Conservation (phyloP, 2,797 vertebrate genomes). For the Morus bassanus region DNA sequence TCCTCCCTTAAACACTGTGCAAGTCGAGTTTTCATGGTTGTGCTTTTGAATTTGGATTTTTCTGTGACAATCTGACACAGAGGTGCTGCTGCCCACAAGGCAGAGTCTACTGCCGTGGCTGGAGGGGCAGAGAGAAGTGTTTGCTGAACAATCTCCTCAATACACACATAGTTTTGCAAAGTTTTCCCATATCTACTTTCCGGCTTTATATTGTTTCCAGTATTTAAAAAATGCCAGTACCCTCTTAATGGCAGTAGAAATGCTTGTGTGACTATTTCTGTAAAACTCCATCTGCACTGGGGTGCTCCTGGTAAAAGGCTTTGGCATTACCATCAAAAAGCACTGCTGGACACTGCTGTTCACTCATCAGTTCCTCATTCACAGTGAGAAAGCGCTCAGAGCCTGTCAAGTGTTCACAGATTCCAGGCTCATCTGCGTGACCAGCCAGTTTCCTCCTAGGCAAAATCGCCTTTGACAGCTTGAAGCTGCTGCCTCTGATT, state of each 20-base stretch:
- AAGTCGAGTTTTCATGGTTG: background rate
- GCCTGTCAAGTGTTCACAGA: slow-evolving; percentile 17
- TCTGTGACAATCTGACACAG: background rate
- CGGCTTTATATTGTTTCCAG: background rate
- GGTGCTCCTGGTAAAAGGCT: slow-evolving; percentile 6
- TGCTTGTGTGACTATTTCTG: background rate
- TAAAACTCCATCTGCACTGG: background rate
- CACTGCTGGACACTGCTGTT: slow-evolving; percentile 25
- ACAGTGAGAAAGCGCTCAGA: background rate
- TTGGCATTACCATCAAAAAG: background rate
- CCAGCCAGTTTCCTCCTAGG: background rate
- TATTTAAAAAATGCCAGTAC: background rate
- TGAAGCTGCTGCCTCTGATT: slow-evolving; percentile 32
- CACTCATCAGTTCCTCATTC: slow-evolving; percentile 25
- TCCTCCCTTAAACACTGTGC: background rate
- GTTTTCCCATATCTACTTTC: background rate
- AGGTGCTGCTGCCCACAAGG: background rate
- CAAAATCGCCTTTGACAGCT: slow-evolving; percentile 40
- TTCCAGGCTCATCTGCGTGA: background rate
- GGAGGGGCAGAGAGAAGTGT: background rate
- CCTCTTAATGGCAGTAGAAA: background rate
- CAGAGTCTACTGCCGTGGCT: background rate
- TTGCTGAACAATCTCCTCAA: background rate
- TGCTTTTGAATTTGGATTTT: background rate
- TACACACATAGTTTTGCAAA: background rate